Percentiles rank a stretch among this genome's conserved stretches.
phyloP scores from a whole-genome alignment of 2,113 vertebrate species.

The Carassius gibelio region DNA sequence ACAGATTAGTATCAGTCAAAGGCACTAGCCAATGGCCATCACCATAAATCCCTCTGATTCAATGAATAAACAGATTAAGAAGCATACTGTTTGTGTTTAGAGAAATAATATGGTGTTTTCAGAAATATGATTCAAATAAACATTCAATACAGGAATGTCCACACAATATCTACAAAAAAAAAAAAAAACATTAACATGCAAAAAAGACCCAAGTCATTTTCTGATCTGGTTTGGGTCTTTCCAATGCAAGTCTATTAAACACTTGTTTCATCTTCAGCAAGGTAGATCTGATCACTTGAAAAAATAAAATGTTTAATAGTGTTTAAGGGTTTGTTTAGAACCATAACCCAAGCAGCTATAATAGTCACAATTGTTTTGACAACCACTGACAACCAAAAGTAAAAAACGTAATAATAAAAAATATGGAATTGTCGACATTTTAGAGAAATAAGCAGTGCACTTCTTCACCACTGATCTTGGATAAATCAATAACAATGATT shows the following conservation, averaged over 20 bases:
- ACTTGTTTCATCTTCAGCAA: background rate
- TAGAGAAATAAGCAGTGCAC: background rate
- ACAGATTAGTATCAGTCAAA: constrained; percentile 50
- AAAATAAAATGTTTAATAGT: background rate
- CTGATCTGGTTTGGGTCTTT: background rate
- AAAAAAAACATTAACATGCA: background rate
- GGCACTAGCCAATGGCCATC: constrained; percentile 45
- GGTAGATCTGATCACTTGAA: background rate
- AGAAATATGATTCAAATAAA: background rate
- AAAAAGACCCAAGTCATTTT: background rate
- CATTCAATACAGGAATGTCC: background rate
- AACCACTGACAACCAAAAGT: background rate
- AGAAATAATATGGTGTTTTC: background rate
- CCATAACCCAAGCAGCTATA: background rate
- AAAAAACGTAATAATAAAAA: too few species aligned
- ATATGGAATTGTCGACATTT: background rate
- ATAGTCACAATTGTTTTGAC: background rate
- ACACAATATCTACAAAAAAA: background rate
- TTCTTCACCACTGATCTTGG: constrained; percentile 9
- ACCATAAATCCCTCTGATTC: constrained; percentile 50
- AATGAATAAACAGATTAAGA: background rate
- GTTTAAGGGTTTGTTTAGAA: background rate
- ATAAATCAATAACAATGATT: constrained; percentile 45
- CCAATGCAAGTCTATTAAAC: background rate
- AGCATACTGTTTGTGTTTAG: background rate